Base-by-base conservation (phyloP, 2,888 invertebrate genomes). In the Lasioglossum pauxillum region DNA sequence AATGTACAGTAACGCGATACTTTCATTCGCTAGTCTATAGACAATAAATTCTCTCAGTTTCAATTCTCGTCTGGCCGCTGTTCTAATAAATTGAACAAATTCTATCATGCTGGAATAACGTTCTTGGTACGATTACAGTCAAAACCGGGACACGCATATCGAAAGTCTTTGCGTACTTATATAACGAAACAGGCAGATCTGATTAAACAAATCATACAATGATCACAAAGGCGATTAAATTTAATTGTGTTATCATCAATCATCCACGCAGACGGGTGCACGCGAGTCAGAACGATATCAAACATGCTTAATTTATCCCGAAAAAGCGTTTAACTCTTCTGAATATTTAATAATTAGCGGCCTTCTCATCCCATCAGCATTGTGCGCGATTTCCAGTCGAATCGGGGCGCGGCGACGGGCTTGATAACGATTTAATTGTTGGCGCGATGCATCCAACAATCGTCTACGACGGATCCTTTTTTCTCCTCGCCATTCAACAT, bases 371-470 rank as follows among this genome's bases (percentile, higher is more conserved):
- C 23, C n/a, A 12, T n/a, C 57, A n/a, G 57, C 67, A 35, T 67
- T 67, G 67, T 19, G 35, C 35, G 35, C 2, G 35, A 67, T 35
- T 35, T 19, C 67, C 35, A 67, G 64, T 64, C 5, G 31, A 31
- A 64, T 31, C 64, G 64, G 14, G 5, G 2, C 16, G 31, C 31
- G 16, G 12, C 31, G 31, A 67, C 35, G 35, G 67, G 35, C 38
- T 10, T 5, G 67, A 67, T 38, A 67, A 67, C 67, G 67, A 67
- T 67, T 67, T 67, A 67, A 67, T 67, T 67, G 67, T 67, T 35
- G 67, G 2, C 67, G 16, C 35, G 35, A 23, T 67, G 67, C 35
- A 67, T n/a, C 31, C n/a, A 44, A 31, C 75, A 41, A 41, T 57
- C 73, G 27, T 10, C 27, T 27, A 38, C 57, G 46, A 49, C 75